These are phyloP conservation scores for Lepidurus arcticus DNA, from an alignment of 1,140 invertebrate species.

Conservation along the genomic window DNA sequence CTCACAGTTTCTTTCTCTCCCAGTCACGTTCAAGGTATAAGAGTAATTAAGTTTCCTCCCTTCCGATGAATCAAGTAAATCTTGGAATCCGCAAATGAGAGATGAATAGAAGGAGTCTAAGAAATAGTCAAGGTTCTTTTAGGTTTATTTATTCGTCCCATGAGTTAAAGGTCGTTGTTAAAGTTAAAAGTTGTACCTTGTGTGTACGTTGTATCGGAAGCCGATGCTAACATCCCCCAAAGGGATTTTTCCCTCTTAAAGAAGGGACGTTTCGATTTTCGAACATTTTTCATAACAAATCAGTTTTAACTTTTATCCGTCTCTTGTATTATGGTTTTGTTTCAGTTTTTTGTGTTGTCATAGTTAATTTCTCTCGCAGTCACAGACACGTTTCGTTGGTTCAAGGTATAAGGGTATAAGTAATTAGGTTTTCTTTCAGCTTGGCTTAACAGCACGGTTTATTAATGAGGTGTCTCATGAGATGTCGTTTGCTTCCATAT, in stretches of 20 bases:
- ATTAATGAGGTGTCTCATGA: neutral
- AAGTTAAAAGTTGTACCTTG: neutral
- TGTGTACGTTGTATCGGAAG: neutral
- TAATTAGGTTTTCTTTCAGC: slow-evolving; percentile 4
- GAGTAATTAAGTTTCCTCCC: no score
- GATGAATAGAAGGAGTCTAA: neutral
- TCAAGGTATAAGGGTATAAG: neutral
- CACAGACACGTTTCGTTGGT: neutral
- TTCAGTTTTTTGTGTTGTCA: neutral
- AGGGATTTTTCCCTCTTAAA: neutral
- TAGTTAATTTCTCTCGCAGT: neutral
- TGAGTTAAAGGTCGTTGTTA: neutral
- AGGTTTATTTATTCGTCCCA: neutral
- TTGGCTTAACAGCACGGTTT: neutral
- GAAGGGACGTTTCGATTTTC: neutral
- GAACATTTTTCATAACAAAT: neutral
- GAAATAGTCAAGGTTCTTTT: neutral
- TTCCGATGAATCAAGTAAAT: no score
- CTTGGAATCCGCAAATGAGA: no score
- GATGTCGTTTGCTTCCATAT: neutral
- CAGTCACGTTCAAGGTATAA: no score
- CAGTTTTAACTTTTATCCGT: no score
- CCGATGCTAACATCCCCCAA: neutral
- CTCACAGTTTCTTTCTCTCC: no score
- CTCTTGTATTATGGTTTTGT: no score